Evolutionary conservation across 2,888 invertebrate species (phyloP), one percentile per base, ranked within the genome.

Genomic region (Crossocerus cetratus): DNA sequence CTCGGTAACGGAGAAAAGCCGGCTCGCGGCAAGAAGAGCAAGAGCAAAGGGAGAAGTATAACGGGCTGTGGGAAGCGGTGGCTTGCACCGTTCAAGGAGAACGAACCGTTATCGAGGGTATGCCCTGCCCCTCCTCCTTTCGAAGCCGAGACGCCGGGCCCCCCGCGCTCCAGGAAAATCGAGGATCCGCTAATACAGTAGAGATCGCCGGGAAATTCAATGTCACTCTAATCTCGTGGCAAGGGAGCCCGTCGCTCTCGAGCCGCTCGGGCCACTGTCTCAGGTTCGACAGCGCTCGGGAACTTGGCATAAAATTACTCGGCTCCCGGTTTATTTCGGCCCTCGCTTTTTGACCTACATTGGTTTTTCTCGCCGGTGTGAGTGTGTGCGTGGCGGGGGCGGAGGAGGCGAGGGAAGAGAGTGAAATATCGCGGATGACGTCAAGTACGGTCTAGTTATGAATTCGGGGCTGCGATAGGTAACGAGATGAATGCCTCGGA

Each of bases 31-130:
- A 68, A 66, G 74, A 66, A 71, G 68, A 58, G 63, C 73, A 64
- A 67, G 66, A 70, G 81, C 11, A 74, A 78, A 77, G 80, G 76
- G 79, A 77, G 71, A 70, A 80, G 77, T 79, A n/a, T n/a, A 82
- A 82, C 82, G 79, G 79, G 81, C 70, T 66, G 75, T 54, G 74
- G 72, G 76, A 82, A 79, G 70, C 78, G 72, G 74, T 77, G 76
- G 74, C 81, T 81, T 84, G 65, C 81, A 71, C 80, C 82, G 78
- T 83, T 84, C 85, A 84, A 83, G 86, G 84, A 84, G 79, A 86
- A 77, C 77, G 71, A 81, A 82, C 84, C 86, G 84, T 86, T 85
- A 82, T 86, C 83, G 78, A 72, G 77, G 62, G 58, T 78, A 70
- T 74, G 76, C 69, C 78, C n/a, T n/a, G n/a, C n/a, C n/a, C n/a